Evolutionary conservation across 1,140 invertebrate genomes (phyloP).

Genomic region (Anagrus nilaparvatae): DNA sequence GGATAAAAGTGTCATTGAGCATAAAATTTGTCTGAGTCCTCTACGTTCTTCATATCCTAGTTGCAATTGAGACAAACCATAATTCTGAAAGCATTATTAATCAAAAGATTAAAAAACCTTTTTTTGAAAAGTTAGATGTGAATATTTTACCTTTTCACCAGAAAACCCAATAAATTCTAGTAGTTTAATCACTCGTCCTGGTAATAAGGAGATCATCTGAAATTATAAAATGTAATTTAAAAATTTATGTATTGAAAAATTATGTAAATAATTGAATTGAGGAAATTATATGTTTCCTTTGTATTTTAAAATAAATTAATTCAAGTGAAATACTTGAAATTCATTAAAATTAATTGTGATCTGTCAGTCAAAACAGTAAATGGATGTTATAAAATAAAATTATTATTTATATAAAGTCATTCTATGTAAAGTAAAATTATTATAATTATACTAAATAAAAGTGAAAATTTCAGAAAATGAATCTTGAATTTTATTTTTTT

Average conservation of each 20-base stretch:
- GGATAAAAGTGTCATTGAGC: conserved; percentile 68
- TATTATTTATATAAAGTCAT: too few species aligned
- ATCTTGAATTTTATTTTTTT: too few species aligned
- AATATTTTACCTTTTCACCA: conserved; percentile 73
- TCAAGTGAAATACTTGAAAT: too few species aligned
- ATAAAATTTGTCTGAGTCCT: conserved; percentile 75
- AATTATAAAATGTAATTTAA: conserved; percentile 15
- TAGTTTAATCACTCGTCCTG: conserved; percentile 73
- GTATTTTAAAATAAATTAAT: too few species aligned
- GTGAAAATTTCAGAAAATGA: too few species aligned
- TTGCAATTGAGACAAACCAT: conserved; percentile 66
- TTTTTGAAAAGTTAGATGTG: background rate
- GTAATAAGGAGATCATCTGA: conserved; percentile 84
- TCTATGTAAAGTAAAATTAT: too few species aligned
- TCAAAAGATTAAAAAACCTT: conserved; percentile 9
- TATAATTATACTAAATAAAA: too few species aligned
- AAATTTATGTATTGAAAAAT: conserved; percentile 3
- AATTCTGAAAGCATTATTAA: conserved; percentile 40
- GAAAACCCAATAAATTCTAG: conserved; percentile 93
- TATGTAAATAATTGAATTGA: conserved; percentile 1
- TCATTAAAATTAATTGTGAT: too few species aligned
- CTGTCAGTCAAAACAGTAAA: too few species aligned
- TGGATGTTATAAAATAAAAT: too few species aligned
- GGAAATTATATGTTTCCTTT: too few species aligned
- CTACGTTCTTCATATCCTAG: conserved; percentile 55